Conservation (phyloP, 92 coral and sea anemone species). For the Chrysogorgia sp. region DNA sequence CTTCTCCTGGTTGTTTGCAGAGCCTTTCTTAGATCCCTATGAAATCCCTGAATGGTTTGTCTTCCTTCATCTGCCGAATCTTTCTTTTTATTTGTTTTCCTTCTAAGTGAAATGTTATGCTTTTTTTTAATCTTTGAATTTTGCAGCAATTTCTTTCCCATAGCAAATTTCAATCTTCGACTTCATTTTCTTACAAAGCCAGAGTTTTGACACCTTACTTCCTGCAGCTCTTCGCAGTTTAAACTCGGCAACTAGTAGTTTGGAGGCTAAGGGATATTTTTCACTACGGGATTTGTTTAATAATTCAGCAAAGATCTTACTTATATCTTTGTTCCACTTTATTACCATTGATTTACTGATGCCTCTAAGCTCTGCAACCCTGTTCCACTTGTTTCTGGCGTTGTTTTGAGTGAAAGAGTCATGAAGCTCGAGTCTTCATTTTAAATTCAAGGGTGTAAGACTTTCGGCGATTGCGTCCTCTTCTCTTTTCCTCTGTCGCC, state of each 20-base stretch:
- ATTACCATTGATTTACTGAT: conserved; percentile 63
- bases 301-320: conserved; percentile 38
- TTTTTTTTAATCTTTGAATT: conserved; percentile 42
- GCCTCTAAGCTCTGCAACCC: conserved; percentile 64
- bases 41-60: conserved; percentile 49
- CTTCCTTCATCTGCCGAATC: conserved; percentile 50
- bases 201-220: conserved; percentile 15
- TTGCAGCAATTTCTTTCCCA: conserved; percentile 46
- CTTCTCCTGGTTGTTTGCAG: conserved; percentile 42
- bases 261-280: conserved; percentile 42
- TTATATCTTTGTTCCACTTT: conserved; percentile 67
- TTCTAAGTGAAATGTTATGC: conserved; percentile 29
- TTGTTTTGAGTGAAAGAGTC: conserved; percentile 51
- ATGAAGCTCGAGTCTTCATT: not conserved
- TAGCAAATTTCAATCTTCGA: conserved; percentile 46
- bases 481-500: too few species aligned
- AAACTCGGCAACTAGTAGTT: conserved; percentile 33
- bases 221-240: conserved; percentile 45
- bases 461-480: conserved; percentile 39
- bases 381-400: conserved; percentile 51
- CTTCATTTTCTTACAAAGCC: conserved; percentile 28
- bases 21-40: conserved; percentile 45
- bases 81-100: conserved; percentile 49
- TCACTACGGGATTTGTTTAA: conserved; percentile 52
- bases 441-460: conserved; percentile 68